Percentiles rank a stretch among this genome's conserved stretches.
phyloP scores from a whole-genome alignment of 2,113 vertebrate genomes.

The Nothocercus julius region DNA sequence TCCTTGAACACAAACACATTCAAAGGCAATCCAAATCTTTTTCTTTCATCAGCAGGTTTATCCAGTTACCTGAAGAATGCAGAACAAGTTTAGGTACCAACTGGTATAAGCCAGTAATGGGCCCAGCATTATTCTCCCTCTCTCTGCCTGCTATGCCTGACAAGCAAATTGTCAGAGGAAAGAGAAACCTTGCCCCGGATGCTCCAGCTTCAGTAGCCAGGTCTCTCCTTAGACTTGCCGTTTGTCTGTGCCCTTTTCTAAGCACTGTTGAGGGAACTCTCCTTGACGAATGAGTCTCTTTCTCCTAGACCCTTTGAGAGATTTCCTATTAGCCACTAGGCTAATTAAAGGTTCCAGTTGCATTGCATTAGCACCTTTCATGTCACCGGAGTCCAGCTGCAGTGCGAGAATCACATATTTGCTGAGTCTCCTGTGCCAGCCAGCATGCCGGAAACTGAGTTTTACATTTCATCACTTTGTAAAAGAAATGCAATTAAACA shows the following conservation, averaged over 20 bases:
- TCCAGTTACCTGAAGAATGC: conserved; percentile 46
- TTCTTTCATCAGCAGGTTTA: conserved; percentile 57
- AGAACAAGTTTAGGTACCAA: conserved; percentile 56
- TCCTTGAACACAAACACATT: conserved; percentile 48
- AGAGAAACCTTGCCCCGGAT: neutral
- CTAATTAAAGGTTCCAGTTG: conserved; percentile 72
- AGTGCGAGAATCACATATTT: conserved; percentile 60
- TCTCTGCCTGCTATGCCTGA: neutral
- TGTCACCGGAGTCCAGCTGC: conserved; percentile 64
- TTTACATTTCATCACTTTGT: conserved; percentile 62
- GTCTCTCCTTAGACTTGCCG: neutral
- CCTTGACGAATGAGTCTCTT: conserved; percentile 1
- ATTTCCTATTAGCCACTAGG: conserved; percentile 52
- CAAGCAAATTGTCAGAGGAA: neutral
- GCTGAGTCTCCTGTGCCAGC: conserved; percentile 47
- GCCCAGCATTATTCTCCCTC: neutral
- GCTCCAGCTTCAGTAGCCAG: neutral
- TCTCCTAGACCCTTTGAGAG: conserved; percentile 49
- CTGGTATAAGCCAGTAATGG: neutral
- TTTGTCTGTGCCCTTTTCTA: conserved; percentile 20
- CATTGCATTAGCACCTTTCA: conserved; percentile 68
- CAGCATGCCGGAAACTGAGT: neutral
- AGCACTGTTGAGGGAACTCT: conserved; percentile 7
- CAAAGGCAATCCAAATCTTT: conserved; percentile 44
- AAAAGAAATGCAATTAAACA: conserved; percentile 58